Conservation (phyloP, 2,113 vertebrate genomes). For the Larimichthys crocea region DNA sequence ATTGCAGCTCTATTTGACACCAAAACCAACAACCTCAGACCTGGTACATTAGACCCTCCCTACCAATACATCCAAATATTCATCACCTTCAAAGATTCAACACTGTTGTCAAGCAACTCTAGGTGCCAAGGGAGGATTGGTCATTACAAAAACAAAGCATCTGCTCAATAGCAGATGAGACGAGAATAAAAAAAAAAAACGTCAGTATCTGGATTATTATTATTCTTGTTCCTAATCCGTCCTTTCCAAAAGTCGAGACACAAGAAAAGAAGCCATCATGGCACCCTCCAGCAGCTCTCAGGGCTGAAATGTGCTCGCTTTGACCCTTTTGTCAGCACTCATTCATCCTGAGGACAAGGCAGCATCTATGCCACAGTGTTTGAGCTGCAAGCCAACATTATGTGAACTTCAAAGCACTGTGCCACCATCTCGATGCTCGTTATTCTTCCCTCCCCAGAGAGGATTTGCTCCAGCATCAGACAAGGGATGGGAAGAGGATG, state of each 20-base stretch:
- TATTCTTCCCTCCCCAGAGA: constrained; percentile 67
- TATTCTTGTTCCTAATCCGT: constrained; percentile 59
- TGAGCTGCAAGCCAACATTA: constrained; percentile 80
- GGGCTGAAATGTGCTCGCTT: constrained; percentile 57
- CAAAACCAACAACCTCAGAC: constrained; percentile 3
- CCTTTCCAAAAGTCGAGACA: constrained; percentile 42
- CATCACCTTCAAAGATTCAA: constrained; percentile 35
- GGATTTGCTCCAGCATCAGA: constrained; percentile 52
- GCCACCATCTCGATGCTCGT: constrained; percentile 58
- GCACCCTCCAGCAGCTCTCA: constrained; percentile 51
- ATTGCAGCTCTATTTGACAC: constrained; percentile 4
- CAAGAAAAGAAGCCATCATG: constrained; percentile 41
- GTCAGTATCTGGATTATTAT: constrained; percentile 35
- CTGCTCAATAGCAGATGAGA: constrained; percentile 34
- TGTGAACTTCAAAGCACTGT: constrained; percentile 78
- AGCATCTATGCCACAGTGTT: constrained; percentile 73
- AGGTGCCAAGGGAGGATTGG: constrained; percentile 44
- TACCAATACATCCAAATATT: constrained; percentile 21
- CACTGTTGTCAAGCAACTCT: constrained; percentile 34
- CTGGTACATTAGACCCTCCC: not conserved
- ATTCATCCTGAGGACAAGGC: constrained; percentile 81
- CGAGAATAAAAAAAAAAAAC: constrained; percentile 23
- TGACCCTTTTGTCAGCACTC: constrained; percentile 77
- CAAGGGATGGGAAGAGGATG: constrained; percentile 47
- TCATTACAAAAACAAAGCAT: constrained; percentile 52